These are phyloP conservation scores for Lycopodina hypogea DNA, from an alignment of 37 sponge, comb jelly and placozoan species.

Conservation along the genomic window DNA sequence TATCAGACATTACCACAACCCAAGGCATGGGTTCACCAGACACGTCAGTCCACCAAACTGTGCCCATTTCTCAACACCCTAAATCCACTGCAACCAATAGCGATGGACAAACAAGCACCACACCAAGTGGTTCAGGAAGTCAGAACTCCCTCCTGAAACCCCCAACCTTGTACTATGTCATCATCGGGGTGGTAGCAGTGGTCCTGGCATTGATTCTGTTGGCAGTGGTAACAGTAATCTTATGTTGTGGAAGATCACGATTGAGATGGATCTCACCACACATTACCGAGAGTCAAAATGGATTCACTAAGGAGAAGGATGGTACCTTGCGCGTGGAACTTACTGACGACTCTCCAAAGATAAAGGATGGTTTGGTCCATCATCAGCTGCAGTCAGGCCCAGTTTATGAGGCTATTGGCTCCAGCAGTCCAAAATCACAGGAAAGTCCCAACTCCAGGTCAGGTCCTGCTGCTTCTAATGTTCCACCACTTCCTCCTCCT, in stretches of 20 bases:
- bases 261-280: neutral
- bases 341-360: neutral
- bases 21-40: too few relatives aligned
- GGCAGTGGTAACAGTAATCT: neutral
- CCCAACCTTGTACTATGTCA: neutral
- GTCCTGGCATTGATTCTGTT: neutral
- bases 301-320: neutral
- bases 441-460: neutral
- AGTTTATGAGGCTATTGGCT: neutral
- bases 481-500: neutral
- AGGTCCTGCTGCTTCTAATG: too few relatives aligned
- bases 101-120: too few relatives aligned
- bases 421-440: neutral
- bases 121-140: too few relatives aligned
- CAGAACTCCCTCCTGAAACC: neutral
- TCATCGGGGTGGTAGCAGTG: neutral
- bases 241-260: neutral
- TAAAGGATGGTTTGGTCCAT: neutral
- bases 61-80: too few relatives aligned
- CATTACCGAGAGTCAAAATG: neutral
- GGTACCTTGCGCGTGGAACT: neutral
- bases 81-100: too few relatives aligned
- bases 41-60: too few relatives aligned
- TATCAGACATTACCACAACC: too few relatives aligned
- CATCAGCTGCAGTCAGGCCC: slow-evolving; percentile 13